Conservation (phyloP, 2,888 invertebrate genomes). For the Drosophila mercatorum region DNA sequence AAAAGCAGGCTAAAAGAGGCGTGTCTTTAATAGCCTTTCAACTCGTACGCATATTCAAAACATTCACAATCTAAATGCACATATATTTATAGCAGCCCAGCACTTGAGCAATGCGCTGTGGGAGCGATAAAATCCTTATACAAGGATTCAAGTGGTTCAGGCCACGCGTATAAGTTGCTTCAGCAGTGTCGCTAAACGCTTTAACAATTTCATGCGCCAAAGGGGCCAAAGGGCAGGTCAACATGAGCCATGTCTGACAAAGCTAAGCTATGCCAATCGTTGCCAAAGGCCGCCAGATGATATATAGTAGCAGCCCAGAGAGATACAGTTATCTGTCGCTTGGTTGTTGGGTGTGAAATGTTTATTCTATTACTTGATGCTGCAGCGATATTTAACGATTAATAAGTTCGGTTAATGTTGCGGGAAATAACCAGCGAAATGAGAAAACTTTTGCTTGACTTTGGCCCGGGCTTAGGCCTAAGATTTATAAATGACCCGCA, state of each 20-base stretch:
- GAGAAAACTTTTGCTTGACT: constrained; percentile 71
- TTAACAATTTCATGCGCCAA: constrained; percentile 62
- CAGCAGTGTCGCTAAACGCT: constrained; percentile 53
- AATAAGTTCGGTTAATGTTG: constrained; percentile 75
- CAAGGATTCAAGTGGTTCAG: constrained; percentile 46
- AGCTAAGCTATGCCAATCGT: constrained; percentile 7
- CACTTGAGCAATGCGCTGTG: constrained; percentile 61
- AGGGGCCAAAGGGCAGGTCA: constrained; percentile 23
- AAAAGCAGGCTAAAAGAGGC: constrained; percentile 58
- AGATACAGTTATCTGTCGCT: background rate
- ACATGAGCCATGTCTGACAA: constrained; percentile 20
- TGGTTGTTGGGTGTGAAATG: background rate
- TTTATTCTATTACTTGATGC: background rate
- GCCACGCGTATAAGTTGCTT: constrained; percentile 19
- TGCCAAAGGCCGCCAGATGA: background rate
- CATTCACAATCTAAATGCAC: constrained; percentile 45
- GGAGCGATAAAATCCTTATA: constrained; percentile 72
- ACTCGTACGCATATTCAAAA: constrained; percentile 57
- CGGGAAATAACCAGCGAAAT: constrained; percentile 75
- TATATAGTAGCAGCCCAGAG: background rate
- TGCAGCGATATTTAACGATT: constrained; percentile 58
- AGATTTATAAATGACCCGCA: constrained; percentile 73
- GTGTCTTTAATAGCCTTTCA: constrained; percentile 65
- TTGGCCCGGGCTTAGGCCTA: constrained; percentile 33
- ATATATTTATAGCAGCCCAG: constrained; percentile 71